A percentile compares a stretch with the other conserved stretches of the same genome.
phyloP scores from a whole-genome alignment of 2,797 vertebrate genomes.

The Thamnophis elegans region DNA sequence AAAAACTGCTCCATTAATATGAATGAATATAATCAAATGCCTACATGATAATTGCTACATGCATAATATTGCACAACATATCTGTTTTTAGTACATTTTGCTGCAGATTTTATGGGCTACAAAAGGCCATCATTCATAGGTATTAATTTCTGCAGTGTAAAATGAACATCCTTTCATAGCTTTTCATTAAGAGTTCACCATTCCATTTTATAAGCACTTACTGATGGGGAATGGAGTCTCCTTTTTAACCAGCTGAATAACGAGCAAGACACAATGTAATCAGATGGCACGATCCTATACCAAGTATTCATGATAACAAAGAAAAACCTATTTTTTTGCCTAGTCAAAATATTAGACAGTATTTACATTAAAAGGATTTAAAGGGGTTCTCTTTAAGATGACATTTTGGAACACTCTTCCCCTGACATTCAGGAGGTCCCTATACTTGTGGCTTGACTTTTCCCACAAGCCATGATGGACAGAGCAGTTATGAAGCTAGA shows the following conservation, averaged over 20 bases:
- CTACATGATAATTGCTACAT: conserved; percentile 66
- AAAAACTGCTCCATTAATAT: conserved; percentile 66
- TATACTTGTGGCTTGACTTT: background rate
- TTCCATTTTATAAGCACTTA: conserved; percentile 2
- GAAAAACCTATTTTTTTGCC: background rate
- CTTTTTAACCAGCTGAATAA: conserved; percentile 34
- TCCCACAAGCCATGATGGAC: background rate
- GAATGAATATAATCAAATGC: conserved; percentile 68
- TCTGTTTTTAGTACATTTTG: conserved; percentile 63
- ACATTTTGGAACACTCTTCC: background rate
- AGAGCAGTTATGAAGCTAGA: background rate
- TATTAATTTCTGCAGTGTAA: conserved; percentile 52
- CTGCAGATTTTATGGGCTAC: conserved; percentile 52
- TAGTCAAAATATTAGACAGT: background rate
- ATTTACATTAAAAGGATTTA: background rate
- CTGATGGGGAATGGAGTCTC: background rate
- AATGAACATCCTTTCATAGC: conserved; percentile 30
- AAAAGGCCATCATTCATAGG: conserved; percentile 40
- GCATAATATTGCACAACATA: conserved; percentile 53
- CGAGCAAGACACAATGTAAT: background rate
- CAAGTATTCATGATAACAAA: background rate
- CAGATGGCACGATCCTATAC: conserved; percentile 6
- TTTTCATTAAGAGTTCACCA: conserved; percentile 46
- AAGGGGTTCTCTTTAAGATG: background rate
- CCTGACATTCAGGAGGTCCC: background rate